Evolutionary conservation across 2,113 vertebrate species (phyloP).

Genomic region (Candoia aspera): DNA sequence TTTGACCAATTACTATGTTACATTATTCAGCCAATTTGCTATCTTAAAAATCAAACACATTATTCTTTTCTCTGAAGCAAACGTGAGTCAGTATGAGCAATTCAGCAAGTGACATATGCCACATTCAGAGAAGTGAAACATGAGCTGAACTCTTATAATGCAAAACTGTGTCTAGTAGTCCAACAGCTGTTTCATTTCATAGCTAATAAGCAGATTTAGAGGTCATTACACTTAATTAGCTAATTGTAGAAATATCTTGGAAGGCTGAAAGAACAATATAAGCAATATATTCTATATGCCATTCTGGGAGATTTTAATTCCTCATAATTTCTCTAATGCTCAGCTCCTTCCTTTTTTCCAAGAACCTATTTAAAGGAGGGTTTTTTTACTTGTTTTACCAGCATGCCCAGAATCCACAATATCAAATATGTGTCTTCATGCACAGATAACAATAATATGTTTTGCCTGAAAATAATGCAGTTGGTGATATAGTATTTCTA

Average conservation of each 20-base stretch:
- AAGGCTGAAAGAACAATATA: not conserved
- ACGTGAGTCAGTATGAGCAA: constrained; percentile 7
- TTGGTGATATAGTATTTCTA: not conserved
- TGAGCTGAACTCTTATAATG: not conserved
- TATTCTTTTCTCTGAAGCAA: not conserved
- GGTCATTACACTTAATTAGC: constrained; percentile 31
- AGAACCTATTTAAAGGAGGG: not conserved
- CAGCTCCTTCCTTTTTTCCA: not conserved
- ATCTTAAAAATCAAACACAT: not conserved
- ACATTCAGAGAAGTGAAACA: constrained; percentile 13
- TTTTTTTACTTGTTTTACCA: not conserved
- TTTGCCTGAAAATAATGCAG: not conserved
- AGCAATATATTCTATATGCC: not conserved
- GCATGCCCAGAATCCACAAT: not conserved
- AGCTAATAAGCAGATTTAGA: constrained; percentile 26
- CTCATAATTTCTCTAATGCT: not conserved
- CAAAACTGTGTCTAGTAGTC: not conserved
- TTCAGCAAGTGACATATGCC: not conserved
- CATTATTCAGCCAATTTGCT: constrained; percentile 4
- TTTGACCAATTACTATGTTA: not conserved
- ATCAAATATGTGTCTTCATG: fast-evolving
- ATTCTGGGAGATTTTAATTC: not conserved
- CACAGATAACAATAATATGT: not conserved
- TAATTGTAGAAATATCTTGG: constrained; percentile 22
- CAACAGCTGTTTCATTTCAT: constrained; percentile 9